Evolutionary conservation across 2,888 invertebrate species (phyloP).

Genomic region (Yponomeuta evonymella): DNA sequence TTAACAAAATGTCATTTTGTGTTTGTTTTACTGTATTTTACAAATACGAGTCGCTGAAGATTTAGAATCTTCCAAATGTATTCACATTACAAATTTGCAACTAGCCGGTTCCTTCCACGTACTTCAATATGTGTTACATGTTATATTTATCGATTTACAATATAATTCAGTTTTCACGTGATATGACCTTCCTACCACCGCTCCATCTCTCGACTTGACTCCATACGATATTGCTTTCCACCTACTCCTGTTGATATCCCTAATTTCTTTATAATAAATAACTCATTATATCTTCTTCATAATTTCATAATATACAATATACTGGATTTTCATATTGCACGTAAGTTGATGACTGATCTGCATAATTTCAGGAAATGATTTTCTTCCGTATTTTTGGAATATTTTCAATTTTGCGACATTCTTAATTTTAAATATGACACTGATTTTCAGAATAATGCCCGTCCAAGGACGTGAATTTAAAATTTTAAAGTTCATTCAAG

Average conservation of each 20-base stretch:
- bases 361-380: slow-evolving; percentile 27
- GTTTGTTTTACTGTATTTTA: slow-evolving; percentile 37
- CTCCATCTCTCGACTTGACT: slow-evolving; percentile 40
- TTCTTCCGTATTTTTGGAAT: slow-evolving; percentile 3
- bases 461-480: slow-evolving; percentile 46
- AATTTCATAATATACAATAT: slow-evolving; percentile 33
- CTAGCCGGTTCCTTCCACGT: slow-evolving; percentile 3
- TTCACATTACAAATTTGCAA: slow-evolving; percentile 43
- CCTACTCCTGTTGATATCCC: slow-evolving; percentile 29
- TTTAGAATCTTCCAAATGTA: slow-evolving; percentile 65
- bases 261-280: slow-evolving; percentile 16
- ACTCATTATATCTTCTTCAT: slow-evolving; percentile 16
- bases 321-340: slow-evolving; percentile 55
- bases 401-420: slow-evolving; percentile 20
- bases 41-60: slow-evolving; percentile 67
- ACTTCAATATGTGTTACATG: background rate
- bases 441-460: slow-evolving; percentile 51
- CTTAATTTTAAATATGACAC: slow-evolving; percentile 57
- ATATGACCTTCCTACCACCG: slow-evolving; percentile 63
- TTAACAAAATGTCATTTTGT: slow-evolving; percentile 40
- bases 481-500: slow-evolving; percentile 52
- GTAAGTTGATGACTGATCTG: slow-evolving; percentile 39
- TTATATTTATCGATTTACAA: slow-evolving; percentile 11
- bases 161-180: slow-evolving; percentile 64
- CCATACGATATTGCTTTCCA: slow-evolving; percentile 56